Conservation (phyloP, 2,797 vertebrate species). For the Ara ararauna region DNA sequence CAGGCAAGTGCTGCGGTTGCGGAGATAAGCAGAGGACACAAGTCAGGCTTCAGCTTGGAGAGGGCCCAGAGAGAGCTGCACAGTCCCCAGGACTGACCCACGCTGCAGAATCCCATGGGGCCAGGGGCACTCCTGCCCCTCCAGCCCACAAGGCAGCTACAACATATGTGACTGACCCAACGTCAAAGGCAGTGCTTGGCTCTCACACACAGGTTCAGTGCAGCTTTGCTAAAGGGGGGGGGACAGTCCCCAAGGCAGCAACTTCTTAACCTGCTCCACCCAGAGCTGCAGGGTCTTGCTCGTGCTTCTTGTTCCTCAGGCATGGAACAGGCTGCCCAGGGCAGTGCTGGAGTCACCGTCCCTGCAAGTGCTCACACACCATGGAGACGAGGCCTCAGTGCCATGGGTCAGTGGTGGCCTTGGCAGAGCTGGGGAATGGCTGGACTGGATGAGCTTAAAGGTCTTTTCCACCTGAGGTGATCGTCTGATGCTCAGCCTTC, state of each 20-base stretch:
- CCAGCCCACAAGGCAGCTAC: accelerated
- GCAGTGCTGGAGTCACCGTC: background rate
- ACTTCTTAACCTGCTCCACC: background rate
- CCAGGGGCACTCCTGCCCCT: background rate
- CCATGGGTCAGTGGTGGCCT: background rate
- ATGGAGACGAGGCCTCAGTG: background rate
- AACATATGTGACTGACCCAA: accelerated
- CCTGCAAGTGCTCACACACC: background rate
- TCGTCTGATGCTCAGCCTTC: background rate
- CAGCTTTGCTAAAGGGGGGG: background rate
- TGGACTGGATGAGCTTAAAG: background rate
- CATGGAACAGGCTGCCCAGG: background rate
- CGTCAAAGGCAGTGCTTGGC: accelerated
- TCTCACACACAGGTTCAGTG: background rate
- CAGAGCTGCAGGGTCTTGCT: background rate
- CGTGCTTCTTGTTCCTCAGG: background rate
- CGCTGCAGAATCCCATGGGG: background rate
- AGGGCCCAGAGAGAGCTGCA: background rate
- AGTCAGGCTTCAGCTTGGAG: background rate
- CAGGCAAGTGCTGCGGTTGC: accelerated
- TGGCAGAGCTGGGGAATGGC: background rate
- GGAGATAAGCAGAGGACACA: background rate
- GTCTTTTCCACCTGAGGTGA: background rate
- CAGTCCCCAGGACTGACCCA: background rate
- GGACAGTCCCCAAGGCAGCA: background rate